A percentile compares a stretch with the other conserved stretches of the same genome.
Evolutionary conservation across 2,888 invertebrate genomes (phyloP).

Genomic region (Charanyca ferruginea): DNA sequence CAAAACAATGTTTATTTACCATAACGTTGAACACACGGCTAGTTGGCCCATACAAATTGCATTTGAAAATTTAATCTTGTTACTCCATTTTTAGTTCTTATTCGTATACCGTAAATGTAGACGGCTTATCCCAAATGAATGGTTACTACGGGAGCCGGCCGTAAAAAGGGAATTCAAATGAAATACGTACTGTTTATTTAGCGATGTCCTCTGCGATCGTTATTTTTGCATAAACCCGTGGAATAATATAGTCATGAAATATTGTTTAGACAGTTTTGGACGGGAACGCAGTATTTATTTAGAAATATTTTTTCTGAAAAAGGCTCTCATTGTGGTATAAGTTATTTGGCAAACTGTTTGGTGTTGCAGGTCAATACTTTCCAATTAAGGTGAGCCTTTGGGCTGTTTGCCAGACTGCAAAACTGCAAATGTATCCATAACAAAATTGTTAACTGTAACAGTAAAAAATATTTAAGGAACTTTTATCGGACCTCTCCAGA

Average conservation of each 20-base stretch:
- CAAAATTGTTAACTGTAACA: too few relatives aligned
- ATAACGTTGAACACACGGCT: constrained; percentile 3
- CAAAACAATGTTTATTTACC: constrained; percentile 29
- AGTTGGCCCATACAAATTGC: constrained; percentile 40
- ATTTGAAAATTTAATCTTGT: constrained; percentile 57
- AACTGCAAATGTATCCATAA: too few relatives aligned
- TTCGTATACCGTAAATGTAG: constrained; percentile 26
- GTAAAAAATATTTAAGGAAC: too few relatives aligned
- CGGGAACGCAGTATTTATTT: not conserved
- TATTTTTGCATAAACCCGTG: constrained; percentile 65
- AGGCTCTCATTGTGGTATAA: not conserved
- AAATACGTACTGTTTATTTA: constrained; percentile 66
- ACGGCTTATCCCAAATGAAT: constrained; percentile 35
- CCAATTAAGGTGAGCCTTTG: too few relatives aligned
- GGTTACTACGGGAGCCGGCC: constrained; percentile 5
- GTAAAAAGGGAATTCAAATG: constrained; percentile 60
- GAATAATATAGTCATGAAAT: constrained; percentile 23
- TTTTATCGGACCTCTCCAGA: not conserved
- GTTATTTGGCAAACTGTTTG: not conserved
- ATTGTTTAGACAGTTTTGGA: not conserved
- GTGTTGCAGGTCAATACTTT: too few relatives aligned
- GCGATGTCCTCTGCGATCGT: constrained; percentile 60
- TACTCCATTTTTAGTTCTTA: constrained; percentile 41
- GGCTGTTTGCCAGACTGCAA: too few relatives aligned
- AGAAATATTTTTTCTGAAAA: not conserved